Conservation (phyloP, 2,888 invertebrate species). For the Ochropleura leucogaster region DNA sequence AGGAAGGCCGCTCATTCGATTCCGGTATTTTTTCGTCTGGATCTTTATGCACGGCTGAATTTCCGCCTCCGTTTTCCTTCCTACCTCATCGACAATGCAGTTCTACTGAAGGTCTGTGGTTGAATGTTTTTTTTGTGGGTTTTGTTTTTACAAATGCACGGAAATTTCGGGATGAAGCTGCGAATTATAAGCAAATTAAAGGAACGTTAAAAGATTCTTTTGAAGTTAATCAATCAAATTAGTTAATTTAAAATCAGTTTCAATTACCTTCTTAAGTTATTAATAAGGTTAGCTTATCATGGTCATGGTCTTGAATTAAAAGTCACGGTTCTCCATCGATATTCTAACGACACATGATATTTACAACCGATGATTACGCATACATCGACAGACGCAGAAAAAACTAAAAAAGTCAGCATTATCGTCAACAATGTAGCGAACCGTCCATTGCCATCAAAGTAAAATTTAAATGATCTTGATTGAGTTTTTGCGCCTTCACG, state of each 20-base stretch:
- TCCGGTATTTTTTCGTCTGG: constrained; percentile 80
- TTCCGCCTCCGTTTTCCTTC: constrained; percentile 84
- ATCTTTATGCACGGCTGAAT: constrained; percentile 80
- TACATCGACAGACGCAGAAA: background rate
- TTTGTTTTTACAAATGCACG: background rate
- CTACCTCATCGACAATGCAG: constrained; percentile 76
- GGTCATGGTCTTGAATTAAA: constrained; percentile 46
- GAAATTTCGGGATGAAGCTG: background rate
- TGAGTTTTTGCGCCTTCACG: constrained; percentile 55
- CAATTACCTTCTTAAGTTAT: constrained; percentile 18
- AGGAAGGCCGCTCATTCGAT: constrained; percentile 76
- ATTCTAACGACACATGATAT: constrained; percentile 5
- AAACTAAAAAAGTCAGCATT: background rate
- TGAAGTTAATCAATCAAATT: constrained; percentile 8
- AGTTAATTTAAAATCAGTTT: constrained; percentile 28
- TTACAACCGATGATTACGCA: background rate
- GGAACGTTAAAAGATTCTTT: background rate
- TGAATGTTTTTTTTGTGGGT: constrained; percentile 13
- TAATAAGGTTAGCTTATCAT: constrained; percentile 22
- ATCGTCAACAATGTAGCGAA: constrained; percentile 11
- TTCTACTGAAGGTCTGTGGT: constrained; percentile 67
- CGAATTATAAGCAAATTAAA: background rate
- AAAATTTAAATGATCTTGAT: constrained; percentile 62
- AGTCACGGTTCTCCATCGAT: constrained; percentile 33
- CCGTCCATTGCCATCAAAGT: constrained; percentile 43